Evolutionary conservation across 2,888 invertebrate genomes (phyloP).

Genomic region (Noctua pronuba): DNA sequence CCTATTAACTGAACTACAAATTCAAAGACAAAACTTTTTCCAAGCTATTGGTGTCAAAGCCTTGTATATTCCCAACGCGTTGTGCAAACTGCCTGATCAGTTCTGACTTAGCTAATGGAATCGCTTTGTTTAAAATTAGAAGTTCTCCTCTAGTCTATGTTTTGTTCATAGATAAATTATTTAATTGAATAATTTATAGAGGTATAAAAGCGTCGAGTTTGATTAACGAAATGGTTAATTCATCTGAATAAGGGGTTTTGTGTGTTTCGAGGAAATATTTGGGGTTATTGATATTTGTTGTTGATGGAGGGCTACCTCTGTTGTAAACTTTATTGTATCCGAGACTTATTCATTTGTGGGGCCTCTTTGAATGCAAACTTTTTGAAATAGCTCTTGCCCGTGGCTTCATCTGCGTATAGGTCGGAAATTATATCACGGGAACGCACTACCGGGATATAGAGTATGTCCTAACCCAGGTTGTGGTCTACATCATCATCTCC

Average conservation of each 20-base stretch:
- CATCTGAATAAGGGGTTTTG: slow-evolving; percentile 22
- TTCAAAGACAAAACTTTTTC: slow-evolving; percentile 9
- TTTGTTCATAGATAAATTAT: slow-evolving; percentile 27
- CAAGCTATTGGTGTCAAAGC: slow-evolving; percentile 23
- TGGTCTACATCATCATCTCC: not conserved
- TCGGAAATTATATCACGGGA: too few species aligned
- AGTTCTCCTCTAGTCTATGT: slow-evolving; percentile 42
- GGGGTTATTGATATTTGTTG: slow-evolving; percentile 1
- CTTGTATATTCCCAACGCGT: slow-evolving; percentile 40
- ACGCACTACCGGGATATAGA: too few species aligned
- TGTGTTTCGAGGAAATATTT: slow-evolving; percentile 10
- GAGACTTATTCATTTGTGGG: not conserved
- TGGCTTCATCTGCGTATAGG: not conserved
- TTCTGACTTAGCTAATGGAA: slow-evolving; percentile 45
- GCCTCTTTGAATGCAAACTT: not conserved
- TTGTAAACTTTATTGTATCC: slow-evolving; percentile 22
- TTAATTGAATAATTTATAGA: slow-evolving; percentile 54
- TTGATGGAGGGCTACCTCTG: not conserved
- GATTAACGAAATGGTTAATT: slow-evolving; percentile 34
- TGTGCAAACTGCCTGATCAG: slow-evolving; percentile 44
- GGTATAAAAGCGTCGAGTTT: slow-evolving; percentile 42
- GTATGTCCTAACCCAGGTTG: too few species aligned
- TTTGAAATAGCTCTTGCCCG: not conserved
- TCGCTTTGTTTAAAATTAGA: slow-evolving; percentile 51
- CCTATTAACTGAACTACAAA: not conserved